A percentile compares a stretch with the other conserved stretches of the same genome.
phyloP scores from a whole-genome alignment of 2,888 invertebrate species.

The Oscheius sp. region DNA sequence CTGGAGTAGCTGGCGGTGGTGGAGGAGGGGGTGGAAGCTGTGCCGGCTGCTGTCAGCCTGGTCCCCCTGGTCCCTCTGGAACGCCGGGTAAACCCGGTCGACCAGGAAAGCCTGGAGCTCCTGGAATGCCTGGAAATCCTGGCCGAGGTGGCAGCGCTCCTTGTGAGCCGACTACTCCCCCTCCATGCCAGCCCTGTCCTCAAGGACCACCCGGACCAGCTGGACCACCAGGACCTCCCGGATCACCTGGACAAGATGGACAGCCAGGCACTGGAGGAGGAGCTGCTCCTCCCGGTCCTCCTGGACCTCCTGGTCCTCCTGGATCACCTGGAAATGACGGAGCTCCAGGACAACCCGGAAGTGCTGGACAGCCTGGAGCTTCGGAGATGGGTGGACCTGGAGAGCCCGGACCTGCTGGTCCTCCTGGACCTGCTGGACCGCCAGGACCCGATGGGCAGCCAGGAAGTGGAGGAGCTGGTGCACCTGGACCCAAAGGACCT shows the following conservation, averaged over 20 bases:
- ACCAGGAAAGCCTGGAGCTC: conserved; percentile 43
- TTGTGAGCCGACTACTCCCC: conserved; percentile 62
- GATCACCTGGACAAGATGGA: conserved; percentile 50
- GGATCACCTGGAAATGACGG: conserved; percentile 44
- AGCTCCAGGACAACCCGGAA: conserved; percentile 41
- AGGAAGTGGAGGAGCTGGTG: conserved; percentile 37
- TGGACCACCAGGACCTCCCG: conserved; percentile 50
- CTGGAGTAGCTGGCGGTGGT: conserved; percentile 2
- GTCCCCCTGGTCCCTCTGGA: conserved; percentile 53
- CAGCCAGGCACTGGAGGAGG: conserved; percentile 43
- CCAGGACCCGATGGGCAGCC: conserved; percentile 44
- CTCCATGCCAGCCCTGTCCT: conserved; percentile 58
- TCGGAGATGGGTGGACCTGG: conserved; percentile 30
- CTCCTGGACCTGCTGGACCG: conserved; percentile 45
- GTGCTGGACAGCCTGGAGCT: conserved; percentile 31
- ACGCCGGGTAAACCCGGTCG: conserved; percentile 53
- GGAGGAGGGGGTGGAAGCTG: conserved; percentile 42
- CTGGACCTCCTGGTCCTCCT: conserved; percentile 52
- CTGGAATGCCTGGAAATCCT: conserved; percentile 59
- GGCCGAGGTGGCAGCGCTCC: conserved; percentile 55
- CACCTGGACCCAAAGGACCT: conserved; percentile 53
- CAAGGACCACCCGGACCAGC: conserved; percentile 45
- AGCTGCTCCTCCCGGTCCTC: conserved; percentile 50
- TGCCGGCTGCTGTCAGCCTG: conserved; percentile 63
- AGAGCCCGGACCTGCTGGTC: conserved; percentile 49